A percentile compares a stretch with the other conserved stretches of the same genome.
Conservation (phyloP, 2,797 vertebrate genomes). For the Callimico goeldii region DNA sequence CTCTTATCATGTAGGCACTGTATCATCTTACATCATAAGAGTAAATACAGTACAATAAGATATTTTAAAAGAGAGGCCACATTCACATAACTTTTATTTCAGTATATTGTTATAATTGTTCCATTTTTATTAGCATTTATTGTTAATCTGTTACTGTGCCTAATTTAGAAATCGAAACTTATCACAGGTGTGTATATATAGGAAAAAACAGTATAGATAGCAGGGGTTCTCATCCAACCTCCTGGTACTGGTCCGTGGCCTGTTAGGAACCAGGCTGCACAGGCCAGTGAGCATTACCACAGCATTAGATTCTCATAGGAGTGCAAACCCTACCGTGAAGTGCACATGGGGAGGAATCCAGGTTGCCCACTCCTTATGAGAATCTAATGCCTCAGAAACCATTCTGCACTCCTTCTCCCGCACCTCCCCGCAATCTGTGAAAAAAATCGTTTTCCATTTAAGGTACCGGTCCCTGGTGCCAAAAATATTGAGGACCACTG, state of each 20-base stretch:
- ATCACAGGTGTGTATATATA: not conserved
- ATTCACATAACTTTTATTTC: not conserved
- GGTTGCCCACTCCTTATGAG: not conserved
- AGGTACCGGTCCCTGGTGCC: not conserved
- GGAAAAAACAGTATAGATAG: not conserved
- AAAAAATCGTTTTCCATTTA: not conserved
- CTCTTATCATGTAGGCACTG: not conserved
- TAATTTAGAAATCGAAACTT: not conserved
- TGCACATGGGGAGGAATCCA: not conserved
- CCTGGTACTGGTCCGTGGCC: not conserved
- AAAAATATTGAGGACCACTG: not conserved
- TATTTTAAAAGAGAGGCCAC: not conserved
- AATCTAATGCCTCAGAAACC: not conserved
- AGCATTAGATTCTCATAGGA: not conserved
- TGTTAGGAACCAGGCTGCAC: not conserved
- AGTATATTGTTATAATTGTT: not conserved
- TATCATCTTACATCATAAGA: not conserved
- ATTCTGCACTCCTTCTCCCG: not conserved
- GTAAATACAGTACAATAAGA: not conserved
- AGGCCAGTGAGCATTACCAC: not conserved
- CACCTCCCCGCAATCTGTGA: not conserved
- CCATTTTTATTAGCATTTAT: not conserved
- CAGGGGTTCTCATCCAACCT: not conserved
- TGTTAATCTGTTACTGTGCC: not conserved
- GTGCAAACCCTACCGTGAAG: not conserved